These are phyloP conservation scores for Colletes collaris DNA, from an alignment of 2,888 invertebrate species.

Conservation along the genomic window DNA sequence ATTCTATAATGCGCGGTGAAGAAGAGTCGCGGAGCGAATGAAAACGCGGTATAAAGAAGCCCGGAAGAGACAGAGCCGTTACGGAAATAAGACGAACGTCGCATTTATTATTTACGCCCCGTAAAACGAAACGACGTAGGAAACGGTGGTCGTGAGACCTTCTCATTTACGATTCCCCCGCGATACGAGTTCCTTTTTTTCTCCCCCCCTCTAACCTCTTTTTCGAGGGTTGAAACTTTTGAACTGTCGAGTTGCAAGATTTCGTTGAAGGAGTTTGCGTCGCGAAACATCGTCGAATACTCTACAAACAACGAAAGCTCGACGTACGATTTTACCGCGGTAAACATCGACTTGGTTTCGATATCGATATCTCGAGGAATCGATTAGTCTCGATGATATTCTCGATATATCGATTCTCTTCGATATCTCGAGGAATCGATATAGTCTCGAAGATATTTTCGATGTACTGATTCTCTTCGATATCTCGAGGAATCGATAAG, in stretches of 20 bases:
- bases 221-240: conserved; percentile 13
- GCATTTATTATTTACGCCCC: conserved; percentile 44
- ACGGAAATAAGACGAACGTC: conserved; percentile 5
- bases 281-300: conserved; percentile 12
- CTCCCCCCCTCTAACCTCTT: not conserved
- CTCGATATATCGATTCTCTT: conserved; percentile 17
- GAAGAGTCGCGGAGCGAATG: not conserved
- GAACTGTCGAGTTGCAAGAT: conserved; percentile 21
- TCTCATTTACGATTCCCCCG: conserved; percentile 38
- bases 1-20: not conserved
- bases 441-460: no score
- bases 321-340: conserved; percentile 9
- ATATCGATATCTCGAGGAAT: not conserved
- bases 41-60: not conserved
- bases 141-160: conserved; percentile 37
- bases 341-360: conserved; percentile 1
- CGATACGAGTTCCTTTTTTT: conserved; percentile 13
- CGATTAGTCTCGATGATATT: not conserved
- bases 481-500: no score
- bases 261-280: conserved; percentile 41
- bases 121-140: conserved; percentile 17
- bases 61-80: not conserved
- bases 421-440: no score
- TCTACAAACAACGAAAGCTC: conserved; percentile 28
- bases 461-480: no score